Evolutionary conservation across 2,888 invertebrate species (phyloP), one percentile per base, ranked within the genome.

Genomic region (Aelia acuminata): DNA sequence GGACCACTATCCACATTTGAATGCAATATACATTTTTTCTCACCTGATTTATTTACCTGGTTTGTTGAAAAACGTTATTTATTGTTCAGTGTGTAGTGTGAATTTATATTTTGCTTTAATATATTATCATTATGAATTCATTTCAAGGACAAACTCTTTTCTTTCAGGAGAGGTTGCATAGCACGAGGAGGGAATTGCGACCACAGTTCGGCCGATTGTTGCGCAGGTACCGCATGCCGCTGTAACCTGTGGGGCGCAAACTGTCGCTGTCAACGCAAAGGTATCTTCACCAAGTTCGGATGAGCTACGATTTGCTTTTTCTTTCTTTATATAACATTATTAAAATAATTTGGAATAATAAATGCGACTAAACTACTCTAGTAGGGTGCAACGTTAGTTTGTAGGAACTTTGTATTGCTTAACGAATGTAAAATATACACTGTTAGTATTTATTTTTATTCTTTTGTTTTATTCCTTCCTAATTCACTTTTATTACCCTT

Each of bases 161-260:
- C 18, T 53, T 89, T 85, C 86, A 90, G 90, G 88, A 88, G 90
- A 84, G 89, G 89, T 0, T 97, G 97, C 94, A 94, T 97, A 91
- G 94, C 95, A 91, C 95, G 97, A 90, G 96, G 96, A 11, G 96
- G 96, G 90, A 96, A 96, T 93, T 97, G 97, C 93, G 97, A 97
- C 93, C 96, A 96, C 92, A 94, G 96, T 90, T 96, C 96, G 20
- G 95, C 96, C 90, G 96, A 96, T 92, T 97, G 97, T 94, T 97
- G 97, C 94, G 95, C 95, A 93, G 96, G 96, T 91, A 96, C 96
- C 90, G 95, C 96, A 90, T 97, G 97, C 93, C 94, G 97, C 90
- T 97, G 97, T 94, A 97, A 97, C 93, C 94, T 97, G 87, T 97
- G 97, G 97, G 97, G 97, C 89, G 95, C 96, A 92, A 97, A 97